These are phyloP conservation scores for Galeopterus variegatus DNA, from an alignment of 2,113 vertebrate species.

Conservation along the genomic window DNA sequence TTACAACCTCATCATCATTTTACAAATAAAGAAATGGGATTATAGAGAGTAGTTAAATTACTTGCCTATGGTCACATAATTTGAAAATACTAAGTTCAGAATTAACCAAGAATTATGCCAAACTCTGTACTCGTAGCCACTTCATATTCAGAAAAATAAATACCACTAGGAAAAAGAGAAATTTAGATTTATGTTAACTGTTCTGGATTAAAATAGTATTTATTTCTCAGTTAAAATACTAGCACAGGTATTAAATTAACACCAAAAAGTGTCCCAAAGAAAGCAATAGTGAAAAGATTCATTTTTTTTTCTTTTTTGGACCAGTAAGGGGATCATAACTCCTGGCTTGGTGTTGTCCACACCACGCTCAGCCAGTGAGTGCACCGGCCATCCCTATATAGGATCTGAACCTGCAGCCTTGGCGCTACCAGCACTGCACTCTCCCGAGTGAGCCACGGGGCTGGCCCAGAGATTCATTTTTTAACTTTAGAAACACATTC, in stretches of 20 bases:
- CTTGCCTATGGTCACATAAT: not conserved
- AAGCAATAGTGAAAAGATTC: not conserved
- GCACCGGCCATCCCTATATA: no score
- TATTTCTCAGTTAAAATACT: slow-evolving; percentile 41
- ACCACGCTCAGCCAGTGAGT: no score
- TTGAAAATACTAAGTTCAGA: not conserved
- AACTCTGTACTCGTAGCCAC: not conserved
- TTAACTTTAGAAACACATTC: slow-evolving; percentile 29
- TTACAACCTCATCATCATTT: not conserved
- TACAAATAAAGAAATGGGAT: not conserved
- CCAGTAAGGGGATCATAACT: no score
- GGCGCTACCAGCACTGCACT: no score
- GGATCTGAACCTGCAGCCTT: no score
- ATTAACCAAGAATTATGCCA: slow-evolving; percentile 13
- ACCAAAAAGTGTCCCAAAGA: not conserved
- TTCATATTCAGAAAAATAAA: not conserved
- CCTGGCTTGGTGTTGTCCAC: no score
- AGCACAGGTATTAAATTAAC: not conserved
- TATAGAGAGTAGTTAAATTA: not conserved
- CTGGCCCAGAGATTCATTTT: not conserved
- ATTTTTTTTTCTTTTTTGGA: not conserved
- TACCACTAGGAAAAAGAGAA: slow-evolving; percentile 29
- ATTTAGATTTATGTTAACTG: not conserved
- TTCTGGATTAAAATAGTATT: not conserved
- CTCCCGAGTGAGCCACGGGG: no score